Evolutionary conservation across 2,113 vertebrate genomes (phyloP).

Genomic region (Neolamprologus ventralis): DNA sequence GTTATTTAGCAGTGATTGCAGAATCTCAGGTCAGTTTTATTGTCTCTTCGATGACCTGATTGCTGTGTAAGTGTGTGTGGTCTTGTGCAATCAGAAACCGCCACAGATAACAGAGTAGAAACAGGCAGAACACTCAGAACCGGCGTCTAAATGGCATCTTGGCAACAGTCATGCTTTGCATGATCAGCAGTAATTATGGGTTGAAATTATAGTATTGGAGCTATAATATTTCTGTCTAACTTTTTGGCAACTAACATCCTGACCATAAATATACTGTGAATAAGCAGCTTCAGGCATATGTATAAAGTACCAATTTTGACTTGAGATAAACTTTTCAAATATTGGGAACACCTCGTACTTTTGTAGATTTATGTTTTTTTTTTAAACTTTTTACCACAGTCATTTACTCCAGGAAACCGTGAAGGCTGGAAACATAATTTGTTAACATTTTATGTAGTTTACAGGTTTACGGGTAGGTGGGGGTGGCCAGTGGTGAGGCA

Average conservation of each 20-base stretch:
- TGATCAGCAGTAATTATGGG: not conserved
- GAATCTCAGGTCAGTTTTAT: not conserved
- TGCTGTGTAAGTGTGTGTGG: not conserved
- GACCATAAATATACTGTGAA: not conserved
- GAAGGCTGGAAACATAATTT: not conserved
- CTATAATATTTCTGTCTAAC: not conserved
- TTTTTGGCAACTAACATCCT: not conserved
- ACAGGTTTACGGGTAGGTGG: not conserved
- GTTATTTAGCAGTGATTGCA: not conserved
- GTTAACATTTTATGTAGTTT: not conserved
- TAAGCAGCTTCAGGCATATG: not conserved
- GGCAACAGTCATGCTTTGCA: not conserved
- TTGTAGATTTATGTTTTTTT: not conserved
- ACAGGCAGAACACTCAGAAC: not conserved
- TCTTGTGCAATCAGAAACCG: not conserved
- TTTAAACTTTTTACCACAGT: not conserved
- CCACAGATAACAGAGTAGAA: not conserved
- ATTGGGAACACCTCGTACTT: not conserved
- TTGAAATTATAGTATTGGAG: not conserved
- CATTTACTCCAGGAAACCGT: not conserved
- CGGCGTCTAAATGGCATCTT: not conserved
- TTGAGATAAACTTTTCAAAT: not conserved
- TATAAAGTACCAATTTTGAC: not conserved
- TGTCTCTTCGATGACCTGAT: not conserved
- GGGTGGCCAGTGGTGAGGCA: not conserved